Base-by-base conservation (phyloP, 2,797 vertebrate species). In the Eulemur coronatus region DNA sequence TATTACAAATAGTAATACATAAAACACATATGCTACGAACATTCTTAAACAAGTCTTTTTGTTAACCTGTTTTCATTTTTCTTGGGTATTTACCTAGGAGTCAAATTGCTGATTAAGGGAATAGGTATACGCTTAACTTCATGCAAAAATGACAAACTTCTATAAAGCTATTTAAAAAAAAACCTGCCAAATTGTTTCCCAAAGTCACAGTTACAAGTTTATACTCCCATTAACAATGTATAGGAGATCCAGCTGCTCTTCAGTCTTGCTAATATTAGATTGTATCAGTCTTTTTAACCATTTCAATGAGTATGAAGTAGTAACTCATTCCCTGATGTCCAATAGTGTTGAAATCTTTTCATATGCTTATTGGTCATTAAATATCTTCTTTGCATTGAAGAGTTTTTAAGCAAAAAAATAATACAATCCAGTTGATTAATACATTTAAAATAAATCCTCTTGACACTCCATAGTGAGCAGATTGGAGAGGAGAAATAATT, bases 11-110 rank as follows among this genome's bases (percentile, higher is more conserved):
- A 59, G 26, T 59, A 59, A 59, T 59, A 59, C 57, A 59, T 59
- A 59, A 59, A 59, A 59, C 4, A 28, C 24, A 59, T 26, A 59
- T 59, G 46, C 33, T 89, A 82, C 41, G 35, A 89, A 85, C 7
- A 89, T 89, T 93, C 70, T 59, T 73, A 75, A 93, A 89, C n/a
- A 95, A 18, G 92, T n/a, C 30, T 41, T 59, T 86, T 73, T 38
- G 11, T 79, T 38, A 88, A 33, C 17, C 41, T 50, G 22, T 55
- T 87, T 87, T 87, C 30, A 38, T 33, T 90, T 95, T 69, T 92
- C 57, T 93, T 85, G 48, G 79, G 22, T 75, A 14, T 63, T 61
- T 46, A 76, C 6, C 20, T 30, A 67, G 65, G 33, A 61, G 57
- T 80, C 50, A 80, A 80, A 95, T 1, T 84, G 28, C 30, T 61